Percentiles rank a stretch among this genome's conserved stretches.
phyloP scores from a whole-genome alignment of 2,888 invertebrate genomes.

The Apamea monoglypha region DNA sequence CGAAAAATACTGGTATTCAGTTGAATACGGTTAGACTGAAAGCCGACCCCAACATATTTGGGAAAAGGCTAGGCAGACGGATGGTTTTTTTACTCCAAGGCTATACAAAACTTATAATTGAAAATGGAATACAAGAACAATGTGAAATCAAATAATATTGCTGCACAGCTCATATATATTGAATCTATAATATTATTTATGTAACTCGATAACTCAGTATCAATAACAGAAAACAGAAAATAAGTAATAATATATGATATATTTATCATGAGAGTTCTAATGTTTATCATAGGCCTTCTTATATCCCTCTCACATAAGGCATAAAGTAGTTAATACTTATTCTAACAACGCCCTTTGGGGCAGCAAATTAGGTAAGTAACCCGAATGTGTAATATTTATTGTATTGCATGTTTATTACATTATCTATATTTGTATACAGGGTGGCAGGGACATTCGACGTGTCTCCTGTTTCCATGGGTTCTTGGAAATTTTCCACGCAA shows the following conservation, averaged over 20 bases:
- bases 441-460: too few relatives aligned
- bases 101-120: not conserved
- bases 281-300: too few relatives aligned
- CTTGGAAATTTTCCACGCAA: too few relatives aligned
- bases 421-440: too few relatives aligned
- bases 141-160: not conserved
- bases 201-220: not conserved
- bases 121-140: not conserved
- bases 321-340: not conserved
- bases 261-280: not conserved
- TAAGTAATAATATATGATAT: not conserved
- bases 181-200: not conserved
- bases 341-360: not conserved
- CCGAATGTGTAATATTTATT: not conserved
- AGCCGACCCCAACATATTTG: too few relatives aligned
- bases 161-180: slow-evolving; percentile 10
- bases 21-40: too few relatives aligned
- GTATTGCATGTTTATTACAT: too few relatives aligned
- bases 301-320: not conserved
- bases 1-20: too few relatives aligned
- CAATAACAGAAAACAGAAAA: not conserved
- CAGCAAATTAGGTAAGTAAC: not conserved
- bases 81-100: too few relatives aligned
- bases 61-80: too few relatives aligned
- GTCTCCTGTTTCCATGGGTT: too few relatives aligned